Conservation (phyloP, 2,888 invertebrate species). For the Capitulum mitella region DNA sequence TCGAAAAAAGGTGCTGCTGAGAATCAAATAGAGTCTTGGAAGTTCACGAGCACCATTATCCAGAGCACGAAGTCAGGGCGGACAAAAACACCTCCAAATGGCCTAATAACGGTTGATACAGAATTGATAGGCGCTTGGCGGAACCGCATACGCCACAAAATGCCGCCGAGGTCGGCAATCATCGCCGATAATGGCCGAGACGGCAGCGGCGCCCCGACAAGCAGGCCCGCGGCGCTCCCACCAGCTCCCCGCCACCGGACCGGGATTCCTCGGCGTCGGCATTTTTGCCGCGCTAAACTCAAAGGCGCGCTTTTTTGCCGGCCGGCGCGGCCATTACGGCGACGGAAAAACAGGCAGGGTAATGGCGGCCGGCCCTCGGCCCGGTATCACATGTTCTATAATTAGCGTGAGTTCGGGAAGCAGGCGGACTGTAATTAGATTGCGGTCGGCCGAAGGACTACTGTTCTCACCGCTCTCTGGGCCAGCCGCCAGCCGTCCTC, state of each 20-base stretch:
- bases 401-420: not conserved
- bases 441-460: not conserved
- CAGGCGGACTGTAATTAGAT: not conserved
- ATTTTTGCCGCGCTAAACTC: conserved; percentile 9
- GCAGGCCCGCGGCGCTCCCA: not conserved
- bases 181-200: not conserved
- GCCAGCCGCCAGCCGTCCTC: not conserved
- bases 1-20: no score
- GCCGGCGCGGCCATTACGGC: not conserved
- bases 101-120: not conserved
- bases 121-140: not conserved
- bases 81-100: not conserved
- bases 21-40: no score
- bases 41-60: not conserved
- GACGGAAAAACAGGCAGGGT: not conserved
- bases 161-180: not conserved
- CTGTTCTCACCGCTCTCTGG: not conserved
- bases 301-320: not conserved
- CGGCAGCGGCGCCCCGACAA: not conserved
- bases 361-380: not conserved
- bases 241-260: not conserved
- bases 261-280: not conserved
- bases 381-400: conserved; percentile 12
- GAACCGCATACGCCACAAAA: conserved; percentile 15
- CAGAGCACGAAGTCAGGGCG: not conserved